phyloP scores from a whole-genome alignment of 2,113 vertebrate genomes.

The Chunga burmeisteri region DNA sequence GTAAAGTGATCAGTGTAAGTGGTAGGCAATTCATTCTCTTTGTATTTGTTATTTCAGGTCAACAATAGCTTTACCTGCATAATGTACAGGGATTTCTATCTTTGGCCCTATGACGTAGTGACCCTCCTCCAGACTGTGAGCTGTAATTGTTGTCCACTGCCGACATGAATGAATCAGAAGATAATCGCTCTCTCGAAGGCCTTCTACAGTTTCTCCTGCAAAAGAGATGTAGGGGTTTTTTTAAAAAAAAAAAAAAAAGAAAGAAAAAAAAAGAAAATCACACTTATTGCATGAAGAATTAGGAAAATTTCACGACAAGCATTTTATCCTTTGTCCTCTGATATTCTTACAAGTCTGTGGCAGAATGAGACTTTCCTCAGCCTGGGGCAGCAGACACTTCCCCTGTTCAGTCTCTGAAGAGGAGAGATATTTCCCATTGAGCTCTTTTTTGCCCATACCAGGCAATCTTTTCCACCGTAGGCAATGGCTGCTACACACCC shows the following conservation, averaged over 20 bases:
- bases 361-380: not conserved
- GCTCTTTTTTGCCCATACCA: not conserved
- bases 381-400: not conserved
- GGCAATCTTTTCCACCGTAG: not conserved
- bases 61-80: slow-evolving; percentile 85
- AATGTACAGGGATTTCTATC: slow-evolving; percentile 99
- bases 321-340: not conserved
- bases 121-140: slow-evolving; percentile 97
- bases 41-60: not conserved
- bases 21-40: not conserved
- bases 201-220: slow-evolving; percentile 91
- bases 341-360: not conserved
- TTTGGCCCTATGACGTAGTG: slow-evolving; percentile 99
- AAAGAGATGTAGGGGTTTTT: slow-evolving; percentile 24
- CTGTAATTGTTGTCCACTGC: slow-evolving; percentile 98
- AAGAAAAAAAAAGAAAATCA: not conserved
- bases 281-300: not conserved
- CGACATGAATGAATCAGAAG: slow-evolving; percentile 97
- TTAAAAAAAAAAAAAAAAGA: not conserved
- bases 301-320: not conserved
- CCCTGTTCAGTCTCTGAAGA: not conserved
- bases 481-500: not conserved
- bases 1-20: not conserved
- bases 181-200: slow-evolving; percentile 93
- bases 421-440: not conserved